These are phyloP conservation scores for Pyrrhosoma nymphula DNA, from an alignment of 2,888 invertebrate species.

Conservation along the genomic window DNA sequence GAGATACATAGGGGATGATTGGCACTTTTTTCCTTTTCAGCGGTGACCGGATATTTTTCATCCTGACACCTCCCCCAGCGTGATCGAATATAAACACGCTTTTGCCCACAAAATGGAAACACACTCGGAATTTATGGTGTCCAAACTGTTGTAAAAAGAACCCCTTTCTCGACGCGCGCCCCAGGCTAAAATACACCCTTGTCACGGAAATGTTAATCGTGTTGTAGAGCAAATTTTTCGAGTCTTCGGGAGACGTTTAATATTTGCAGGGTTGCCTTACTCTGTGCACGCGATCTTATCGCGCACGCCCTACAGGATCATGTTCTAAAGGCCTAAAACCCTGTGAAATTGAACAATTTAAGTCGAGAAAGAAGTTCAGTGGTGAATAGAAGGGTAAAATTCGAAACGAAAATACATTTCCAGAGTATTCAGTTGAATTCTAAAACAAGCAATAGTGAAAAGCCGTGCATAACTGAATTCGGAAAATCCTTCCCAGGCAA, in stretches of 20 bases:
- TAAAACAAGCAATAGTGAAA: too few species aligned
- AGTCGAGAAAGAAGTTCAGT: too few species aligned
- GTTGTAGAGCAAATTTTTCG: not conserved
- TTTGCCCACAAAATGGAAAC: not conserved
- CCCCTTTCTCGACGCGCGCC: not conserved
- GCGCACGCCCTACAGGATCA: not conserved
- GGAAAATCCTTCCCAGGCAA: too few species aligned
- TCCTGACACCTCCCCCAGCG: not conserved
- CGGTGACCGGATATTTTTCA: not conserved
- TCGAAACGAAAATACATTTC: too few species aligned
- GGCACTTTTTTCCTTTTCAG: not conserved
- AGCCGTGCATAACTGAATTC: too few species aligned
- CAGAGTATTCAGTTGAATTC: too few species aligned
- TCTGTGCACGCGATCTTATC: not conserved
- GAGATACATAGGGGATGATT: not conserved
- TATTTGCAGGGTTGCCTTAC: not conserved
- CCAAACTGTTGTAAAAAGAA: not conserved
- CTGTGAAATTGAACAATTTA: too few species aligned
- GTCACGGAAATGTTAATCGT: not conserved
- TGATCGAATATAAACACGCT: slow-evolving; percentile 31
- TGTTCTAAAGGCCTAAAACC: too few species aligned
- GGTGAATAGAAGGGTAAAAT: too few species aligned
- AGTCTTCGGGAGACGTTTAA: not conserved
- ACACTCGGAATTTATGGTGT: slow-evolving; percentile 29
- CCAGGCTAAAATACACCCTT: not conserved